Conservation (phyloP, 2,797 vertebrate genomes). For the Halcyon badia region DNA sequence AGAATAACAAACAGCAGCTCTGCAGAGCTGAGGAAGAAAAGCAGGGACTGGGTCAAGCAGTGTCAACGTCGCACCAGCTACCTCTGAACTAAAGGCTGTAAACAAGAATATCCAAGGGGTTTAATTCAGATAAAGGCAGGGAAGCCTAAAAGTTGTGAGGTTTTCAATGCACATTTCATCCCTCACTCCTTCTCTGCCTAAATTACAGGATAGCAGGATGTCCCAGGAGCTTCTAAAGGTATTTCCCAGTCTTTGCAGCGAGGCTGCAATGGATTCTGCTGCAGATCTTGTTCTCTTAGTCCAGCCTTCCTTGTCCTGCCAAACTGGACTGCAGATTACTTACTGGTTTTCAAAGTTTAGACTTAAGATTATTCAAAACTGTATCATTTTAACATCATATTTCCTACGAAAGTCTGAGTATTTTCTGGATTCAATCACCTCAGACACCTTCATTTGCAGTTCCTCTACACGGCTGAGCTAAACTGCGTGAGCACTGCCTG, state of each 20-base stretch:
- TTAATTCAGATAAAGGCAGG: not conserved
- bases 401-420: not conserved
- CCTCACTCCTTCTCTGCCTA: not conserved
- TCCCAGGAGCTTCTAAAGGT: not conserved
- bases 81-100: not conserved
- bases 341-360: not conserved
- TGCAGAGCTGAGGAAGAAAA: not conserved
- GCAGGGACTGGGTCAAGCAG: not conserved
- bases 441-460: not conserved
- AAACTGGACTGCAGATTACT: not conserved
- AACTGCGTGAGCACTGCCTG: not conserved
- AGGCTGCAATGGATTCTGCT: not conserved
- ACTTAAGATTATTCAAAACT: not conserved
- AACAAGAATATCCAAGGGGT: not conserved
- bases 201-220: not conserved
- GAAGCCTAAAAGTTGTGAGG: not conserved
- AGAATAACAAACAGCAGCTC: not conserved
- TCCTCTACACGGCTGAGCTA: rapidly evolving
- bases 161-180: not conserved
- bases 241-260: not conserved
- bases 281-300: not conserved
- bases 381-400: not conserved
- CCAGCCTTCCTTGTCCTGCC: not conserved
- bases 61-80: not conserved
- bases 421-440: too few relatives aligned